A percentile compares a stretch with the other conserved stretches of the same genome.
Conservation (phyloP, 2,888 invertebrate genomes). For the Folsomia candida region DNA sequence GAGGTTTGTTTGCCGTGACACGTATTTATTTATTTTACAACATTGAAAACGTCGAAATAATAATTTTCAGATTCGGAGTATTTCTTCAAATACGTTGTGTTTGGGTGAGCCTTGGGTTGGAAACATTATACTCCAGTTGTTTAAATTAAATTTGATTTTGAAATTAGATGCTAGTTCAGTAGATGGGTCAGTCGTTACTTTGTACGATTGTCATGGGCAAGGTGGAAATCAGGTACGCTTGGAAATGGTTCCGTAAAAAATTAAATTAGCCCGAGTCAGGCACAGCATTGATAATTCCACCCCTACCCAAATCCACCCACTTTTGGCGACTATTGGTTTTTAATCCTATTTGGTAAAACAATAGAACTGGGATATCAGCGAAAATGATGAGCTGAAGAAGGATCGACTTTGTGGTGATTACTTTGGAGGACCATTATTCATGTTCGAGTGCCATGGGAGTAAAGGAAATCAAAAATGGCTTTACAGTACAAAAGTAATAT, state of each 20-base stretch:
- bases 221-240: conserved; percentile 25
- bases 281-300: too few relatives aligned
- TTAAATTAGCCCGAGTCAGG: too few relatives aligned
- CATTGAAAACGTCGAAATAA: background rate
- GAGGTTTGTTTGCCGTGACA: background rate
- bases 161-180: conserved; percentile 6
- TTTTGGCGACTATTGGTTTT: background rate
- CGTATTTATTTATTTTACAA: background rate
- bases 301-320: too few relatives aligned
- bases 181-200: background rate
- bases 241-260: background rate
- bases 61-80: background rate
- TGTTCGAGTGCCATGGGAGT: conserved; percentile 25
- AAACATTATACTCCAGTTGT: background rate
- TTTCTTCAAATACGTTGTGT: background rate
- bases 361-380: conserved; percentile 20
- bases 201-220: conserved; percentile 23
- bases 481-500: conserved; percentile 14
- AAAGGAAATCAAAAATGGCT: conserved; percentile 27
- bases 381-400: conserved; percentile 12
- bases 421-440: conserved; percentile 2
- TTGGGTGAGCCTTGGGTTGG: too few relatives aligned
- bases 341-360: background rate
- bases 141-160: conserved; percentile 14
- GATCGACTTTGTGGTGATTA: conserved; percentile 21